A percentile compares a stretch with the other conserved stretches of the same genome.
These are phyloP conservation scores for Carterocephalus palaemon DNA, from an alignment of 2,888 invertebrate species.

Conservation along the genomic window DNA sequence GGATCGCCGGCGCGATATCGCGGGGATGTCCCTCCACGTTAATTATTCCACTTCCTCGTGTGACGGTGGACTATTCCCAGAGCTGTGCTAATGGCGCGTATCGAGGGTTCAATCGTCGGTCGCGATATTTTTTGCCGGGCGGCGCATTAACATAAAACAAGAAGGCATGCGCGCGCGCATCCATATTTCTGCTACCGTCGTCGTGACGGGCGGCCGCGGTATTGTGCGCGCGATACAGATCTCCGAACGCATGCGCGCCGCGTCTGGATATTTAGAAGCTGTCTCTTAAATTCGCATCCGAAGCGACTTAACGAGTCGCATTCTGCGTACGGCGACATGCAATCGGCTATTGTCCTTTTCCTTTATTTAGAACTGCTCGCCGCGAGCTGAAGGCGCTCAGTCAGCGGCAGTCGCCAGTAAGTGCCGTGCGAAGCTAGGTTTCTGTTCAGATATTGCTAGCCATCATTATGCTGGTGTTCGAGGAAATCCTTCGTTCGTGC, in stretches of 20 bases:
- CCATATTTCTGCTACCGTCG: constrained; percentile 75
- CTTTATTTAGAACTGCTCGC: constrained; percentile 43
- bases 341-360: constrained; percentile 62
- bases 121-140: constrained; percentile 63
- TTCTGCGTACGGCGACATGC: constrained; percentile 67
- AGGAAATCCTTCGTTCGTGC: too few relatives aligned
- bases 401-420: constrained; percentile 22
- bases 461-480: constrained; percentile 6
- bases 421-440: constrained; percentile 10
- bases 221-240: constrained; percentile 76
- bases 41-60: constrained; percentile 66
- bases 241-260: constrained; percentile 65
- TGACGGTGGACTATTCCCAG: constrained; percentile 23
- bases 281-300: constrained; percentile 69
- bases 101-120: constrained; percentile 64
- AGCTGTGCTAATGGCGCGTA: constrained; percentile 39
- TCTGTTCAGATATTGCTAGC: constrained; percentile 20
- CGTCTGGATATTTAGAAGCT: constrained; percentile 74
- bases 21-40: constrained; percentile 44
- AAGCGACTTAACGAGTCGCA: constrained; percentile 70
- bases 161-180: constrained; percentile 57
- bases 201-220: constrained; percentile 70
- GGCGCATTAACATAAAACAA: constrained; percentile 76
- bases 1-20: constrained; percentile 71
- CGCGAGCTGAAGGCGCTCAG: constrained; percentile 24